These are phyloP conservation scores for Cylas formicarius DNA, from an alignment of 1,140 invertebrate genomes.

Conservation along the genomic window DNA sequence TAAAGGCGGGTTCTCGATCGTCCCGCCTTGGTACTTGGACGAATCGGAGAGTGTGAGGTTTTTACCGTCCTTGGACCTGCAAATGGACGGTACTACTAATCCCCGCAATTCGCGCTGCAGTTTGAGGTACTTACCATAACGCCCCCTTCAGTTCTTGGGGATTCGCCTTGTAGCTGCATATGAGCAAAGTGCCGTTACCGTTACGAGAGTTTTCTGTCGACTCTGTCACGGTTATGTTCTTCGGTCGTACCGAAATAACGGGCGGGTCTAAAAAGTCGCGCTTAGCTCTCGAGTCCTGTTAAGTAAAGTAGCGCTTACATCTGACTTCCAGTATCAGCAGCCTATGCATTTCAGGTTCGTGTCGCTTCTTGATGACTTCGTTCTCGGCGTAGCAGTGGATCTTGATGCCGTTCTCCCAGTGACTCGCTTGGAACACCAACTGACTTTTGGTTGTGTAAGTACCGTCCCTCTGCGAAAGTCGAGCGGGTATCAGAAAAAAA, in stretches of 20 bases:
- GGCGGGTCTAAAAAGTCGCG: slow-evolving; percentile 73
- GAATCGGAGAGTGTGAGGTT: slow-evolving; percentile 52
- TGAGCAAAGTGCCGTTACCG: slow-evolving; percentile 47
- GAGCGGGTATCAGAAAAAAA: too few relatives aligned
- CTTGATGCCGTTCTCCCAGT: slow-evolving; percentile 71
- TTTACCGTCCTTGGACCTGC: slow-evolving; percentile 67
- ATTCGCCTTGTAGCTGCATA: slow-evolving; percentile 76
- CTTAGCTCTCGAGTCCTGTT: too few relatives aligned
- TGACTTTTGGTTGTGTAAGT: slow-evolving; percentile 72
- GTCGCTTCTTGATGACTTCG: slow-evolving; percentile 62
- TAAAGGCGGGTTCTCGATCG: slow-evolving; percentile 61
- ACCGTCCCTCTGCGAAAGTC: slow-evolving; percentile 57
- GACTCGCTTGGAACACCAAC: slow-evolving; percentile 67
- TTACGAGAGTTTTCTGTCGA: slow-evolving; percentile 52
- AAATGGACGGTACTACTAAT: slow-evolving; percentile 11
- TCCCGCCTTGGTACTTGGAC: slow-evolving; percentile 67
- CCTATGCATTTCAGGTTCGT: slow-evolving; percentile 63
- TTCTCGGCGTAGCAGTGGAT: slow-evolving; percentile 78
- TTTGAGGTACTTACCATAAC: slow-evolving; percentile 60
- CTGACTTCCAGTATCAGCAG: slow-evolving; percentile 66
- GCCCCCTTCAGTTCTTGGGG: slow-evolving; percentile 66
- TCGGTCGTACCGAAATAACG: slow-evolving; percentile 62
- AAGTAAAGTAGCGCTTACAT: too few relatives aligned
- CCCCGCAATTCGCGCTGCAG: too few relatives aligned
- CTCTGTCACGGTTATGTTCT: slow-evolving; percentile 72